Base-by-base conservation (phyloP, 1,140 invertebrate genomes). In the Drosophila rufa region DNA sequence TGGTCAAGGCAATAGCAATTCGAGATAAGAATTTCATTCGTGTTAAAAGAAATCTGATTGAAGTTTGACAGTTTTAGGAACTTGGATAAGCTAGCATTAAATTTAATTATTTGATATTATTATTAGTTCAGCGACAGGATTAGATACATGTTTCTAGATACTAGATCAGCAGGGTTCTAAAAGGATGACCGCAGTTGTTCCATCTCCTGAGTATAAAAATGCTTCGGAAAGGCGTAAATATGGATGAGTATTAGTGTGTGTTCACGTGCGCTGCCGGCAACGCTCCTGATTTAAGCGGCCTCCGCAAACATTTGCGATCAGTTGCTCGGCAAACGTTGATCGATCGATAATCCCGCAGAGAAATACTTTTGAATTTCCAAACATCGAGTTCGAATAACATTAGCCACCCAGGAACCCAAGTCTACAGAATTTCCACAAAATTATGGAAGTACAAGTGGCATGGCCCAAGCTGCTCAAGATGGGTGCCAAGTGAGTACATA, bases 391-490 rank as follows among this genome's bases (percentile, higher is more conserved):
- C 12, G 11, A 17, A 30, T 14, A 5, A 27, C 36, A 15, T 58
- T 14, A 56, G 11, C 4, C 22, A 15, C 5, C 33, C 14, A 57
- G 17, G 8, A 50, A 45, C 25, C 14, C 2, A 19, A 33, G 3
- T 12, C 50, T 15, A 50, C 9, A 7, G 51, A 56, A 45, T 27
- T 8, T 8, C 27, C 27, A 38, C 38, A 14, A 50, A 53, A 64
- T 46, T 33, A 85, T 87, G 84, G 84, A 87, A 5, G 59, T 87
- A 6, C 80, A 89, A 42, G 59, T 87, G 15, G 80, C 40, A 55
- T 71, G 86, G 64, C 58, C 66, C 0, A 78, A 80, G 33, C 36
- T 87, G 38, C 25, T 87, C 1, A 82, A 84, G 45, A 73, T 87
- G 73, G 73, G 73, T 6, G 66, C 55, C 43, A 80, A 84, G 84